Evolutionary conservation across 2,888 invertebrate species (phyloP).

Genomic region (Drosophila neutralis): DNA sequence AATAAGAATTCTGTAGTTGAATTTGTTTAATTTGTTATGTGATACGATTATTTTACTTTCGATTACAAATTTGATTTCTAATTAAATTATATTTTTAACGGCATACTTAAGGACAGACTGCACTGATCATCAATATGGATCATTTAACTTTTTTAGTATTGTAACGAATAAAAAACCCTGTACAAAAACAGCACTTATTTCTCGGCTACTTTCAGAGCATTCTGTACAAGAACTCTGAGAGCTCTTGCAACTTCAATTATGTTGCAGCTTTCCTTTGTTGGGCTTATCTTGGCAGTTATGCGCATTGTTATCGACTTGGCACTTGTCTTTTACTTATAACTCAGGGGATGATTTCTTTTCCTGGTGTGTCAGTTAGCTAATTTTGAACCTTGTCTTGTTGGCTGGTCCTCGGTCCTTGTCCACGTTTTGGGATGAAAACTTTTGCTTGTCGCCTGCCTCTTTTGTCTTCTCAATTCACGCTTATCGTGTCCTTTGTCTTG

Average conservation of each 20-base stretch:
- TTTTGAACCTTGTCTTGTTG: conserved; percentile 37
- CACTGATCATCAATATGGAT: not conserved
- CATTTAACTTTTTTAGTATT: not conserved
- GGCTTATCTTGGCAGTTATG: conserved; percentile 26
- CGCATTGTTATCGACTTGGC: conserved; percentile 35
- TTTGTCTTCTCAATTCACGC: conserved; percentile 25
- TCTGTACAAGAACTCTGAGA: not conserved
- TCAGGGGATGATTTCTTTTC: conserved; percentile 46
- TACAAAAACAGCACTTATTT: not conserved
- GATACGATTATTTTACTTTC: not conserved
- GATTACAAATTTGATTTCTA: not conserved
- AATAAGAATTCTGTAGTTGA: not conserved
- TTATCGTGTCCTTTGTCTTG: conserved; percentile 44
- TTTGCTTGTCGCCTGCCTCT: conserved; percentile 34
- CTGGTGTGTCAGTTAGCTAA: conserved; percentile 49
- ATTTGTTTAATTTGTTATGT: not conserved
- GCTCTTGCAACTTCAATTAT: conserved; percentile 18
- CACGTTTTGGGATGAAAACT: conserved; percentile 34
- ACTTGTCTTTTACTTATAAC: conserved; percentile 46
- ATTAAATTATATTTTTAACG: not conserved
- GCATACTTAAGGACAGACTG: not conserved
- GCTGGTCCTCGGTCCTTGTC: conserved; percentile 25
- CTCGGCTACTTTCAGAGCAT: not conserved
- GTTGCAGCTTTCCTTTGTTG: conserved; percentile 33
- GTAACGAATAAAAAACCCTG: not conserved